These are phyloP conservation scores for Australoheros facetus DNA, from an alignment of 2,797 vertebrate species.

Conservation along the genomic window DNA sequence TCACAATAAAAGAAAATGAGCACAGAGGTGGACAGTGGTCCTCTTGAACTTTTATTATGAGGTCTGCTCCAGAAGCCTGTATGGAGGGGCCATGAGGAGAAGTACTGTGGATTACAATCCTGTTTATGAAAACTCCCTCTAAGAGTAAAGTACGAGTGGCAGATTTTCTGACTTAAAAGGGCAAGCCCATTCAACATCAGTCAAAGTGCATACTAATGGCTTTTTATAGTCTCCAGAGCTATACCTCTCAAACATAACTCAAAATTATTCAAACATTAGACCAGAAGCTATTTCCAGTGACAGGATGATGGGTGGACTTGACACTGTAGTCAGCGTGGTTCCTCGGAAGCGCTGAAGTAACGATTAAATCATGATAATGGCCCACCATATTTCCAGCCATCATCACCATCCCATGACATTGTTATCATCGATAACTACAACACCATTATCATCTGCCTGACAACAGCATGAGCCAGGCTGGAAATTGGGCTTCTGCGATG, in stretches of 20 bases:
- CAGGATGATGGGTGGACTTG: slow-evolving; percentile 77
- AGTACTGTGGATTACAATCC: slow-evolving; percentile 3
- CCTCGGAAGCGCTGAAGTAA: slow-evolving; percentile 55
- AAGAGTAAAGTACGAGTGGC: slow-evolving; percentile 24
- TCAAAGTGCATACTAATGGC: slow-evolving; percentile 63
- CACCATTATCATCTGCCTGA: slow-evolving; percentile 71
- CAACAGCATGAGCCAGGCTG: slow-evolving; percentile 62
- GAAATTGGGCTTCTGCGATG: slow-evolving; percentile 52
- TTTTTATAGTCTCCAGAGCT: slow-evolving; percentile 51
- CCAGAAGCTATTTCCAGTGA: slow-evolving; percentile 70
- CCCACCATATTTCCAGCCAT: slow-evolving; percentile 65
- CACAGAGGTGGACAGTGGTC: slow-evolving; percentile 20
- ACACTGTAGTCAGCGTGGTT: slow-evolving; percentile 66
- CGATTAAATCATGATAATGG: slow-evolving; percentile 79
- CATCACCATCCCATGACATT: slow-evolving; percentile 62
- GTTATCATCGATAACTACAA: slow-evolving; percentile 72
- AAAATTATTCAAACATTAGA: slow-evolving; percentile 70
- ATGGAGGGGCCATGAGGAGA: neutral
- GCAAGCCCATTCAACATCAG: slow-evolving; percentile 52
- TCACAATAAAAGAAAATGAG: slow-evolving; percentile 56
- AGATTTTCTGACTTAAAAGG: slow-evolving; percentile 62
- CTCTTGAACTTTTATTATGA: slow-evolving; percentile 9
- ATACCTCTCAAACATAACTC: slow-evolving; percentile 65
- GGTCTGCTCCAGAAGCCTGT: slow-evolving; percentile 8
- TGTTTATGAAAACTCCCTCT: slow-evolving; percentile 21